Base-by-base conservation (phyloP, 2,113 vertebrate species). In the Tringa solitaria region DNA sequence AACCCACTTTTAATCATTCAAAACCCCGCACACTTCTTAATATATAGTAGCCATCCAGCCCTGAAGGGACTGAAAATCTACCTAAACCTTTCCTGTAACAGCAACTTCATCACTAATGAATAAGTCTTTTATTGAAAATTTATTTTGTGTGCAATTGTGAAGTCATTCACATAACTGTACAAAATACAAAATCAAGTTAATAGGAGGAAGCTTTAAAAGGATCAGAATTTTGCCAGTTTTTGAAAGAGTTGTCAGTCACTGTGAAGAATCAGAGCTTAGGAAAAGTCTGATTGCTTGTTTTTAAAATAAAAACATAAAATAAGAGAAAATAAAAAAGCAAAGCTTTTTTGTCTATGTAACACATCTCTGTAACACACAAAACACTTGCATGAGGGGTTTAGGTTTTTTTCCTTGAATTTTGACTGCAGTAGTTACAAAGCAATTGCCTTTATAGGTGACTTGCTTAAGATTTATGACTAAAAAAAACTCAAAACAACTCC, bases 21-120 rank as follows among this genome's bases (percentile, higher is more conserved):
- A 60, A 23, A 5, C 1, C 4, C 8, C 32, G 1, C 2, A 6
- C 14, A 5, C 13, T 45, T 20, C 30, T 39, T 41, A 37, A n/a
- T 63, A 39, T 60, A 16, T 93, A 43, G 46, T 46, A 86, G 48
- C 16, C 56, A 63, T 21, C 16, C 41, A 84, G 41, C 27, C 23
- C 35, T 33, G 45, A 81, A 46, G 4, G 11, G 35, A 60, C n/a
- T 5, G 3, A 72, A 91, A 89, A 70, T 53, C 74, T 67, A 69
- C 6, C 14, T 27, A 2, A 6, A 8, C 12, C 21, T 26, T 70
- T 83, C 51, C 32, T 61, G 10, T 14, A 64, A 9, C 35, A 77
- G 23, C 8, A 11, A 69, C 54, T 75, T 69, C 27, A 53, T 26
- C 60, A 63, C 13, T 22, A 80, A 11, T 37, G 20, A 61, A 6